Evolutionary conservation across 1,140 invertebrate genomes (phyloP), one percentile per base, ranked within the genome.

Genomic region (Drosophila ercepeae): DNA sequence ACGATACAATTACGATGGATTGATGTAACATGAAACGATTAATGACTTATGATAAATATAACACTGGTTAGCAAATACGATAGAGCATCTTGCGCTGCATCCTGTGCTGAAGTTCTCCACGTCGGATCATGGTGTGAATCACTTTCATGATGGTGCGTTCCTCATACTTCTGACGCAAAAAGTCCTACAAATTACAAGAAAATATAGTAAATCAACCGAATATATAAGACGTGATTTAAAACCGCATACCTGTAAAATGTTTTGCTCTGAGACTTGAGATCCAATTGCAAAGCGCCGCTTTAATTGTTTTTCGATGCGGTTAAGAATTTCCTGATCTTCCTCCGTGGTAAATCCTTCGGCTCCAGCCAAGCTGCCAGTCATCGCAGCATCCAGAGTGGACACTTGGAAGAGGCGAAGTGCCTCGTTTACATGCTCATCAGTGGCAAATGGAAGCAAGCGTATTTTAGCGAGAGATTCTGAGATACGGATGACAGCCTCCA

Each of bases 371-470:
- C 94, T 96, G 18, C 99, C 99, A 45, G 96, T 96, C 92, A 95
- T 97, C 0, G 98, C 98, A 48, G 99, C 98, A 92, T 98, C 96
- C 14, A 99, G 92, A 1, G 99, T 99, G 0, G 99, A 99, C 1
- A 99, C 98, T 93, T 99, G 97, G 92, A 99, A 99, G 5, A 99
- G 93, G n/a, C 99, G 93, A n/a, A 99, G 92, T 0, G 99, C 97
- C 92, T 99, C 99, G 74, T 98, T 97, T 0, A 99, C 97, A 90
- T 99, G 98, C 7, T 93, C 92, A 89, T 99, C 97, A 0, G 94
- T 96, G 2, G 96, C 98, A 92, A 99, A 99, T 0, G 97, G 95
- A 54, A 95, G 93, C n/a, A 99, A 91, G 77, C 97, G 95, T 98
- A 99, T 99, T 93, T 99, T 99, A 0, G 99, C 99, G 21, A 99